Evolutionary conservation across 1,140 invertebrate species (phyloP), one percentile per base, ranked within the genome.

Genomic region (Cotesia typhae): DNA sequence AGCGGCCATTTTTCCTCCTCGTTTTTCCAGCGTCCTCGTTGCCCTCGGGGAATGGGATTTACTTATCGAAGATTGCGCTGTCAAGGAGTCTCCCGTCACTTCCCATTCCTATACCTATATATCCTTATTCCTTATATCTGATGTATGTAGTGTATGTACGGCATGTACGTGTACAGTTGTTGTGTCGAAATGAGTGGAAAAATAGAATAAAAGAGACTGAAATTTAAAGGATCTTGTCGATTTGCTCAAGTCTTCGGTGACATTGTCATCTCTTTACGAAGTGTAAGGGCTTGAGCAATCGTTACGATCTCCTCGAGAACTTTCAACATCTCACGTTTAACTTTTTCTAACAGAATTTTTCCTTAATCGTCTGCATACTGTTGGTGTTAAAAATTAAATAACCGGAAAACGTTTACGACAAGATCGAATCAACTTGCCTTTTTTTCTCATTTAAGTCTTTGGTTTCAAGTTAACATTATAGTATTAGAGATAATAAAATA

Each of bases 51-150:
- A 73, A 70, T 70, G 72, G 72, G 72, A 73, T 73, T 73, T 73
- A 73, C 72, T 73, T 73, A 73, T 73, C 72, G 72, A 73, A 73
- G 72, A 73, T 73, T 73, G 72, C 72, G 28, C 72, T 73, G 72
- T 70, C 72, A 73, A 69, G 67, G 14, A 73, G 67, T 63, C 41
- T 57, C 55, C 55, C 57, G 57, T n/a, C 38, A 10, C 28, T 67
- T 67, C 14, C 66, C n/a, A 37, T 37, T 65, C 59, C 28, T 28
- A 35, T 28, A 28, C 28, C 28, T 28, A 28, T 35, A 20, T 12
- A 28, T 28, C 35, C 14, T 5, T 20, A n/a, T 14, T 63, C 41
- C 10, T 9, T 47, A 6, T 47, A 47, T 47, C 41, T 47, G 60
- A 38, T 37, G 38, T 12, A 37, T 14, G 53, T 57, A 65, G 12